A percentile compares a stretch with the other conserved stretches of the same genome.
Conservation (phyloP, 2,797 vertebrate genomes). For the Rachycentron canadum region DNA sequence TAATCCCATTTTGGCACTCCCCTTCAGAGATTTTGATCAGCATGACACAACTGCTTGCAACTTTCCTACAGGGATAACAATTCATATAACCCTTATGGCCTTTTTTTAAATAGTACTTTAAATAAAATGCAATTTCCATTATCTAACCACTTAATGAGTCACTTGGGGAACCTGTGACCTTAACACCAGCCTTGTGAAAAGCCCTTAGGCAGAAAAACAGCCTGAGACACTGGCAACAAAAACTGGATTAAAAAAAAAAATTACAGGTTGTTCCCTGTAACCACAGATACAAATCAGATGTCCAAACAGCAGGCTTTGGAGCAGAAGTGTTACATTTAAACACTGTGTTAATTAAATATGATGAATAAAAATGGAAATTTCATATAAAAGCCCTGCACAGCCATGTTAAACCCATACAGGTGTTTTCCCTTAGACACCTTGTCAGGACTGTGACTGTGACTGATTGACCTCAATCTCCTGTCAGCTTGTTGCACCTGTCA, state of each 20-base stretch:
- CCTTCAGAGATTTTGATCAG: slow-evolving; percentile 29
- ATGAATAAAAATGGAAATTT: not conserved
- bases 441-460: not conserved
- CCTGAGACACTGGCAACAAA: not conserved
- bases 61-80: slow-evolving; percentile 17
- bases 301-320: not conserved
- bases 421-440: not conserved
- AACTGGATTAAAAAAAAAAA: not conserved
- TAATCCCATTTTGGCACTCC: slow-evolving; percentile 18
- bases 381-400: not conserved
- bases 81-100: not conserved
- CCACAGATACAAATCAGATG: not conserved
- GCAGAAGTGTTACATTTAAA: not conserved
- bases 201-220: not conserved
- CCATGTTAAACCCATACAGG: not conserved
- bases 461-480: slow-evolving; percentile 1
- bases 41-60: slow-evolving; percentile 26
- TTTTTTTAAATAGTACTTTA: not conserved
- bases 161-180: not conserved
- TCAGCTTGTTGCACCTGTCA: slow-evolving; percentile 2
- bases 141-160: slow-evolving; percentile 2
- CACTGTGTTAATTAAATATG: not conserved
- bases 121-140: not conserved
- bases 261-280: not conserved
- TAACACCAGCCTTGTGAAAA: not conserved